These are phyloP conservation scores for Callionymus lyra DNA, from an alignment of 2,113 vertebrate genomes.

Conservation along the genomic window DNA sequence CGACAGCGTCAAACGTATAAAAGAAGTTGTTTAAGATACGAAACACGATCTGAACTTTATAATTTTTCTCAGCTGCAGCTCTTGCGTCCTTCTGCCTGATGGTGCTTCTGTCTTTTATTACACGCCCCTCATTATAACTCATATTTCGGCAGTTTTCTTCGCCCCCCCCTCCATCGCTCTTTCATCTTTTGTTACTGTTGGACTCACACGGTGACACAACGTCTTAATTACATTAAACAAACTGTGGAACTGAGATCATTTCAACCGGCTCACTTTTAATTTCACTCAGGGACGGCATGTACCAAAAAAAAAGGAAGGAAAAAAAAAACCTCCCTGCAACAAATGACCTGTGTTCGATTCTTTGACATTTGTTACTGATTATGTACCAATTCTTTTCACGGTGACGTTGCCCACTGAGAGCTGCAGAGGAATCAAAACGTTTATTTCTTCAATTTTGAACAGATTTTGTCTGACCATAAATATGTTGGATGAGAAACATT, in stretches of 20 bases:
- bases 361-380: constrained; percentile 29
- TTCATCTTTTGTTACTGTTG: constrained; percentile 9
- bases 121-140: constrained; percentile 1
- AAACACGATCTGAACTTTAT: too few relatives aligned
- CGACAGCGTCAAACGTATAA: too few relatives aligned
- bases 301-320: too few relatives aligned
- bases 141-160: not conserved
- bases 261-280: constrained; percentile 14
- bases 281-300: not conserved
- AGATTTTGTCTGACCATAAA: too few relatives aligned
- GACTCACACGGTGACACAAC: constrained; percentile 1
- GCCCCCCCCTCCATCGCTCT: not conserved
- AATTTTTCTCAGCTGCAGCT: not conserved
- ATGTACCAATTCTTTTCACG: constrained; percentile 12
- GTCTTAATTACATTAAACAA: constrained; percentile 33
- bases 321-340: not conserved
- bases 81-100: not conserved
- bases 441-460: too few relatives aligned
- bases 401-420: constrained; percentile 14
- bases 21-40: too few relatives aligned
- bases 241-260: constrained; percentile 16
- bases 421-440: too few relatives aligned
- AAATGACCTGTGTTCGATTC: constrained; percentile 14
- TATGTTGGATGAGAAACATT: too few relatives aligned
- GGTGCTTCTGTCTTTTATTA: not conserved